Conservation (phyloP, 2,797 vertebrate species). For the Protosalanx chinensis region DNA sequence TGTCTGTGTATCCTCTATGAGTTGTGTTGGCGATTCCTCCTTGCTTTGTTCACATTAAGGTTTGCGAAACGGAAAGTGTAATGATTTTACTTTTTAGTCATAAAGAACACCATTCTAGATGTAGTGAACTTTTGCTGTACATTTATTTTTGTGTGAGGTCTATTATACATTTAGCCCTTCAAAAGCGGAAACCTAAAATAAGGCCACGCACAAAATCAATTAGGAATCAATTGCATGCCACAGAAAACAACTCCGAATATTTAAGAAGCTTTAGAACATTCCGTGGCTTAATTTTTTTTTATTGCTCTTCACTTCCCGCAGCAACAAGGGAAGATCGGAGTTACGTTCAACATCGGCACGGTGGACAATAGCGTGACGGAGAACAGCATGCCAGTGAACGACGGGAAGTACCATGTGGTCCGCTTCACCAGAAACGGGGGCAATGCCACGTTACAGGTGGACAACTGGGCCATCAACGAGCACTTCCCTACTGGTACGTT, state of each 20-base stretch:
- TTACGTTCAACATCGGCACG: slow-evolving; percentile 96
- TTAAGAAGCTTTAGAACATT: slow-evolving; percentile 12
- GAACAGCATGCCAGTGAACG: slow-evolving; percentile 89
- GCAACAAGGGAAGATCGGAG: slow-evolving; percentile 97
- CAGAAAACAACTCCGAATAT: not conserved
- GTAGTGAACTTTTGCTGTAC: slow-evolving; percentile 26
- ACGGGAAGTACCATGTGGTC: slow-evolving; percentile 96
- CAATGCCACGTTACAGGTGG: slow-evolving; percentile 96
- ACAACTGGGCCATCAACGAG: slow-evolving; percentile 96
- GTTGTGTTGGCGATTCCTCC: slow-evolving; percentile 38
- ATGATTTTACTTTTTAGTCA: slow-evolving; percentile 24
- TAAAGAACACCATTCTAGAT: slow-evolving; percentile 47
- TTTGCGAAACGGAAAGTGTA: slow-evolving; percentile 18
- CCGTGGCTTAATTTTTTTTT: not conserved
- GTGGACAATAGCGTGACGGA: slow-evolving; percentile 94
- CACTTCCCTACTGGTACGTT: slow-evolving; percentile 92
- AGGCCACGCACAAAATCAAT: not conserved
- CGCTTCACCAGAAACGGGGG: slow-evolving; percentile 96
- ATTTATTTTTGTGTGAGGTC: not conserved
- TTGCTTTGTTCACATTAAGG: slow-evolving; percentile 30
- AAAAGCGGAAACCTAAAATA: not conserved
- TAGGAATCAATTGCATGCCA: not conserved
- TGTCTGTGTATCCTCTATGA: slow-evolving; percentile 20
- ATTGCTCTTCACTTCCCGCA: slow-evolving; percentile 55
- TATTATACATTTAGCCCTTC: not conserved